phyloP scores from a whole-genome alignment of 1,140 invertebrate species.

The Trachymyrmex septentrionalis region DNA sequence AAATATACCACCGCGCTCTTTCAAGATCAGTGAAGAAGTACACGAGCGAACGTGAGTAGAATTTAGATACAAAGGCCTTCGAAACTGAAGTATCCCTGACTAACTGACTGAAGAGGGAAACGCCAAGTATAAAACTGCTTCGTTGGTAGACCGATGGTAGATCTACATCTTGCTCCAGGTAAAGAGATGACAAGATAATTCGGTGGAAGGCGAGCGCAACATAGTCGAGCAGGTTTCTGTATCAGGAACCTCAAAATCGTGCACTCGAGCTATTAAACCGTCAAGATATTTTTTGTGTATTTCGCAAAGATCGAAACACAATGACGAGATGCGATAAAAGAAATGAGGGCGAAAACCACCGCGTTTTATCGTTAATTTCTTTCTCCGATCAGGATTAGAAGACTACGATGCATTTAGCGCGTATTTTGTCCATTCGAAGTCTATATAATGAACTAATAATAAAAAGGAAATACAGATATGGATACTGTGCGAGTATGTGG shows the following conservation, averaged over 20 bases:
- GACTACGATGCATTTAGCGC: background rate
- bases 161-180: constrained; percentile 59
- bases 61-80: constrained; percentile 36
- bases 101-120: constrained; percentile 46
- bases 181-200: constrained; percentile 71
- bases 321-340: constrained; percentile 25
- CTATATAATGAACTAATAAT: background rate
- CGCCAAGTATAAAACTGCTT: constrained; percentile 36
- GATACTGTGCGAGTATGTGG: background rate
- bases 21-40: constrained; percentile 23
- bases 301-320: background rate
- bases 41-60: constrained; percentile 26
- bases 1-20: background rate
- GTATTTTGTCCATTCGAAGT: background rate
- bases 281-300: constrained; percentile 22
- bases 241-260: constrained; percentile 38
- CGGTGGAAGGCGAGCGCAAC: constrained; percentile 53
- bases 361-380: background rate
- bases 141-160: constrained; percentile 64
- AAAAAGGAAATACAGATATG: background rate
- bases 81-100: constrained; percentile 55
- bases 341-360: background rate
- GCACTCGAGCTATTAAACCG: constrained; percentile 13
- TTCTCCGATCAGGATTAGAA: constrained; percentile 9
- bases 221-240: constrained; percentile 51